A percentile compares a stretch with the other conserved stretches of the same genome.
Conservation (phyloP, 2,888 invertebrate genomes). For the Esperia sulphurella region DNA sequence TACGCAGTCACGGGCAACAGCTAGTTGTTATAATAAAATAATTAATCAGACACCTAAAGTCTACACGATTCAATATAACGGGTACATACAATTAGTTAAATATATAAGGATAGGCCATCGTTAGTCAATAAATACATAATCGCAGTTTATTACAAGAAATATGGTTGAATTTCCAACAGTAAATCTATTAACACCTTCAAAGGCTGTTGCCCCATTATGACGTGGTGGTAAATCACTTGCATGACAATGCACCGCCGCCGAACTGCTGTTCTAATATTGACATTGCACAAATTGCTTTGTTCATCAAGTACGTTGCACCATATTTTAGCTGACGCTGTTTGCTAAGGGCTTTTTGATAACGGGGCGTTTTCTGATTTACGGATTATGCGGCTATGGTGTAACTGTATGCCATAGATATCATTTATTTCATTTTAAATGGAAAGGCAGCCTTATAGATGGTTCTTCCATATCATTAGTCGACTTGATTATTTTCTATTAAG, state of each 20-base stretch:
- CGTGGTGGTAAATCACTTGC: constrained; percentile 1
- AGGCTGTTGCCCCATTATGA: not conserved
- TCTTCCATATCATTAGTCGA: too few species aligned
- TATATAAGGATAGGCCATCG: too few species aligned
- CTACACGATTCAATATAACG: too few species aligned
- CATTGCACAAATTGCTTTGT: constrained; percentile 31
- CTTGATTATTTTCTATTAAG: too few species aligned
- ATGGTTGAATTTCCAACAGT: not conserved
- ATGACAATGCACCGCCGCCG: constrained; percentile 19
- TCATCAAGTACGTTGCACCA: constrained; percentile 35
- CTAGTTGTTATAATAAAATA: too few species aligned
- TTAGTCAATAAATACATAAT: not conserved
- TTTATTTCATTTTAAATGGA: too few species aligned
- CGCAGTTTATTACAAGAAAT: not conserved
- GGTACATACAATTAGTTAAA: too few species aligned
- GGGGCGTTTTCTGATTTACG: constrained; percentile 49
- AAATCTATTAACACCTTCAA: constrained; percentile 3
- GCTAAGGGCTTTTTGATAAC: constrained; percentile 54
- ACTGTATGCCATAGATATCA: too few species aligned
- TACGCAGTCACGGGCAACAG: too few species aligned
- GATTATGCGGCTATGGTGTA: constrained; percentile 22
- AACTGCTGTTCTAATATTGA: constrained; percentile 58
- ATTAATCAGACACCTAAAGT: too few species aligned
- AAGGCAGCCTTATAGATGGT: too few species aligned
- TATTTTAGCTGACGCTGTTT: constrained; percentile 42